Conservation (phyloP, 2,797 vertebrate species). For the Hydrolagus colliei region DNA sequence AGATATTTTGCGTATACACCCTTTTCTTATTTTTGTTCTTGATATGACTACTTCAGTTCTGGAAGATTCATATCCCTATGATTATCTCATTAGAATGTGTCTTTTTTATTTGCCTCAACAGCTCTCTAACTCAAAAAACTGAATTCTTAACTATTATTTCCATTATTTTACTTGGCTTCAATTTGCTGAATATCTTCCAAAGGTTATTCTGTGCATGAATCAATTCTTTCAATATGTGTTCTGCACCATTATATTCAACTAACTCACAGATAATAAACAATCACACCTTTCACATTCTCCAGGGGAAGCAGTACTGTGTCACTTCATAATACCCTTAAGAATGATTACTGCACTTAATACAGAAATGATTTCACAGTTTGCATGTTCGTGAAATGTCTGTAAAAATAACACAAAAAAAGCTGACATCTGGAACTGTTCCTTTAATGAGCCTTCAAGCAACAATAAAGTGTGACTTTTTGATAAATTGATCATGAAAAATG, state of each 20-base stretch:
- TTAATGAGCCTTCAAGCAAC: constrained; percentile 3
- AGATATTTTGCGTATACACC: no score
- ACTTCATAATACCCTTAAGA: not conserved
- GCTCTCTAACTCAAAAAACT: not conserved
- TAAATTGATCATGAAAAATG: not conserved
- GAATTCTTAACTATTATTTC: not conserved
- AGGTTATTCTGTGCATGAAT: constrained; percentile 6
- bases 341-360: not conserved
- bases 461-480: constrained; percentile 10
- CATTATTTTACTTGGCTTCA: not conserved
- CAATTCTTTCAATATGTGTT: not conserved
- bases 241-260: not conserved
- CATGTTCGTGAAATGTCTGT: not conserved
- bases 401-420: not conserved
- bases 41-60: no score
- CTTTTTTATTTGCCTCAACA: no score
- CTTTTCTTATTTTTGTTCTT: no score
- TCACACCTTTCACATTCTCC: not conserved
- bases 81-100: no score
- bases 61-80: no score
- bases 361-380: not conserved
- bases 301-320: not conserved
- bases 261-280: not conserved
- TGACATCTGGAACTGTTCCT: not conserved
- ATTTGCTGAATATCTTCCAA: not conserved